Conservation (phyloP, 2,113 vertebrate species). For the Pseudorhombus dupliciocellatus region DNA sequence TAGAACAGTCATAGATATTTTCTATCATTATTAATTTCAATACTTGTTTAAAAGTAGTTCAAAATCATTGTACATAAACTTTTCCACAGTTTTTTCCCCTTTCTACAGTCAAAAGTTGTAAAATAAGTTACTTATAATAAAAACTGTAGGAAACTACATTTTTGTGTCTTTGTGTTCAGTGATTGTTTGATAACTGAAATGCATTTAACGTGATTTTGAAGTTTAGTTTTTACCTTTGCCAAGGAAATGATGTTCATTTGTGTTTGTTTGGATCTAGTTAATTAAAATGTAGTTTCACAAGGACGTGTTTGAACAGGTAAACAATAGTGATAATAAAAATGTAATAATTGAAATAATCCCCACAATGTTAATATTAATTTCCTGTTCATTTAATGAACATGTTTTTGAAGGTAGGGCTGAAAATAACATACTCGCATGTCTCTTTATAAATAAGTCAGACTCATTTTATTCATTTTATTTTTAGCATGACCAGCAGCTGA, state of each 20-base stretch:
- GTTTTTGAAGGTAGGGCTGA: neutral
- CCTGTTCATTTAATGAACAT: neutral
- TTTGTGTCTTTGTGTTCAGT: slow-evolving; percentile 60
- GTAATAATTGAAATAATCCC: too few species aligned
- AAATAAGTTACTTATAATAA: slow-evolving; percentile 84
- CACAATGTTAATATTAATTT: neutral
- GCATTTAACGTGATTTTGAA: neutral
- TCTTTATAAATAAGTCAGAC: neutral
- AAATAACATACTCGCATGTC: neutral
- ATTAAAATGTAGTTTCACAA: too few species aligned
- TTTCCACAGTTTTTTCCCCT: slow-evolving; percentile 71
- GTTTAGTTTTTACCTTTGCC: neutral
- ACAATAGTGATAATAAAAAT: neutral
- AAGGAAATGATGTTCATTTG: neutral
- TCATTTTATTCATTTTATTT: neutral
- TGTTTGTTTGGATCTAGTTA: neutral
- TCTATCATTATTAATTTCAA: slow-evolving; percentile 78
- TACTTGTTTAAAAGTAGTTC: slow-evolving; percentile 84
- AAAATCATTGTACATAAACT: slow-evolving; percentile 80
- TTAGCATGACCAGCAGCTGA: neutral
- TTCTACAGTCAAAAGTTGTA: slow-evolving; percentile 80
- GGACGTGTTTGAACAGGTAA: too few species aligned
- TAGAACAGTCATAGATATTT: slow-evolving; percentile 80
- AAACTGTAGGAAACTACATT: slow-evolving; percentile 81
- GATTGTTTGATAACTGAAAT: slow-evolving; percentile 10